These are phyloP conservation scores for Xestobium rufovillosum DNA, from an alignment of 2,888 invertebrate species.

Conservation along the genomic window DNA sequence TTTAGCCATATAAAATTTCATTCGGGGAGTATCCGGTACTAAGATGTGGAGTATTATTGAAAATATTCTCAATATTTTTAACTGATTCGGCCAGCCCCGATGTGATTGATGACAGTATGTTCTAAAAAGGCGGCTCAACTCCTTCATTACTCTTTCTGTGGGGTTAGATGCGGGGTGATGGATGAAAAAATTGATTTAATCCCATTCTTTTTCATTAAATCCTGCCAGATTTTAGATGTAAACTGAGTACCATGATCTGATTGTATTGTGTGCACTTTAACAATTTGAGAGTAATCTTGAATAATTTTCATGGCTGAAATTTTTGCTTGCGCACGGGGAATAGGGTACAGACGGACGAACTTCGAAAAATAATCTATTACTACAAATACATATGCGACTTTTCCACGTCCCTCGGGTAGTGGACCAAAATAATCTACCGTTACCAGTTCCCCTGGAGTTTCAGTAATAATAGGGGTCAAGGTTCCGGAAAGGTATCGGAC, in stretches of 20 bases:
- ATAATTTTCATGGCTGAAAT: constrained; percentile 14
- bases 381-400: constrained; percentile 23
- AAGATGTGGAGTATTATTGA: background rate
- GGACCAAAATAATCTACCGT: constrained; percentile 21
- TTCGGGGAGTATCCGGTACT: constrained; percentile 1
- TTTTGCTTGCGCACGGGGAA: constrained; percentile 20
- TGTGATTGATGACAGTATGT: constrained; percentile 16
- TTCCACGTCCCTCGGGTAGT: constrained; percentile 18
- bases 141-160: constrained; percentile 23
- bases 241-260: constrained; percentile 25
- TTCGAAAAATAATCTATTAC: constrained; percentile 25
- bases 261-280: constrained; percentile 10
- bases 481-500: background rate
- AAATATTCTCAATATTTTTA: constrained; percentile 8
- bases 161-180: constrained; percentile 23
- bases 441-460: constrained; percentile 19
- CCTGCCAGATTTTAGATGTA: constrained; percentile 16
- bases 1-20: constrained; percentile 1
- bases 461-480: constrained; percentile 12
- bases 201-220: constrained; percentile 6
- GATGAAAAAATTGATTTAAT: constrained; percentile 14
- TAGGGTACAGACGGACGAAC: constrained; percentile 23
- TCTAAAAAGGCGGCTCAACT: constrained; percentile 14
- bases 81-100: constrained; percentile 9
- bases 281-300: constrained; percentile 12